These are phyloP conservation scores for Myotis myotis DNA, from an alignment of 2,797 vertebrate genomes.

Conservation along the genomic window DNA sequence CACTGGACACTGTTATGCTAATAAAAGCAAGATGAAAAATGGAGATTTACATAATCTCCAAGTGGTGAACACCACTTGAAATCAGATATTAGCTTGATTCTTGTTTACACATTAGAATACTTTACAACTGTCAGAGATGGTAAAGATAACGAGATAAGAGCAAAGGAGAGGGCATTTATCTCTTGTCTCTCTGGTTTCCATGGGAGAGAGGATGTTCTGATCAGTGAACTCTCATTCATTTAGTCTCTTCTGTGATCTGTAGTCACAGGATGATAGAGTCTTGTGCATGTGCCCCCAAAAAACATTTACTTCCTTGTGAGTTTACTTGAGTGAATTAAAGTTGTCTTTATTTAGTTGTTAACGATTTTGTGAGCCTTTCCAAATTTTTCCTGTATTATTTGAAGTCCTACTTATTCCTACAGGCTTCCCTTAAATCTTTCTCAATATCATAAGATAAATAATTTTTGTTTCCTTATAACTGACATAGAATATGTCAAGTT, in stretches of 20 bases:
- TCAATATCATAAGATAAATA: neutral
- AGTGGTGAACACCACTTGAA: constrained; percentile 11
- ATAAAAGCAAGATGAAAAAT: constrained; percentile 26
- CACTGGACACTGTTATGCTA: neutral
- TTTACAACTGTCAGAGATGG: constrained; percentile 8
- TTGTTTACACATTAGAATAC: neutral
- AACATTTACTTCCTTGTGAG: neutral
- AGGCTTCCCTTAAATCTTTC: neutral
- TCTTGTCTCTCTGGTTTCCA: neutral
- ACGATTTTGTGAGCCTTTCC: neutral
- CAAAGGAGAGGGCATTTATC: neutral
- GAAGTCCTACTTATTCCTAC: neutral
- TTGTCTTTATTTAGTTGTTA: neutral
- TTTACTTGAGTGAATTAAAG: neutral
- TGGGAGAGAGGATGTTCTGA: neutral
- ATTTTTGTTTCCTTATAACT: neutral
- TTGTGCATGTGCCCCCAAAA: neutral
- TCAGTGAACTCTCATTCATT: neutral
- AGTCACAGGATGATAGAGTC: neutral
- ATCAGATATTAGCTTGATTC: constrained; percentile 5
- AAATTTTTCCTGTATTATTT: neutral
- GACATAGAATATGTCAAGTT: neutral
- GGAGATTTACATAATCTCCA: constrained; percentile 52
- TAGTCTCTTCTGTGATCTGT: neutral
- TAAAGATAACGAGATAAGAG: neutral